Conservation (phyloP, 2,888 invertebrate genomes). For the Nesidiocoris tenuis region DNA sequence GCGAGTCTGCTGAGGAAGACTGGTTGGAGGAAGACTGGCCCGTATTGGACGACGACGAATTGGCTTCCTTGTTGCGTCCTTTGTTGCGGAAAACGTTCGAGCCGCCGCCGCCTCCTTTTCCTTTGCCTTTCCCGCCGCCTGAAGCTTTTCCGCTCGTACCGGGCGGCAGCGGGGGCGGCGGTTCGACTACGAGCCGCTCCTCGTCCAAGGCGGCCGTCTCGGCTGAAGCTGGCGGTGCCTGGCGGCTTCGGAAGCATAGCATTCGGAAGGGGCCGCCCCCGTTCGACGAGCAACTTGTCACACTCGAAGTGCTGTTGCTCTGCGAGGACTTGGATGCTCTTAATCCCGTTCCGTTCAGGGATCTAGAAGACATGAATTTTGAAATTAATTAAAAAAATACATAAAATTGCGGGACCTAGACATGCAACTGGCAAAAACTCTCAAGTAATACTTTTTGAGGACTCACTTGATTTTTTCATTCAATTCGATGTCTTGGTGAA, state of each 20-base stretch:
- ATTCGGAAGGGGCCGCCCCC: constrained; percentile 34
- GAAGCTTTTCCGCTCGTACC: constrained; percentile 5
- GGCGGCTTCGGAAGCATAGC: constrained; percentile 42
- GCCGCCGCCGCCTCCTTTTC: constrained; percentile 23
- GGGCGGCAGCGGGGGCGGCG: constrained; percentile 5
- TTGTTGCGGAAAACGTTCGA: constrained; percentile 20
- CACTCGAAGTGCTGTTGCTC: constrained; percentile 6
- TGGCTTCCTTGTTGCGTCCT: constrained; percentile 23
- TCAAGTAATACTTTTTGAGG: no score
- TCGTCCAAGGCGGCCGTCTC: constrained; percentile 18
- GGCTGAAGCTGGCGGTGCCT: neutral
- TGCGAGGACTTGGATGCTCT: constrained; percentile 28
- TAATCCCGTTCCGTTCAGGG: constrained; percentile 33
- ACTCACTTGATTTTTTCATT: constrained; percentile 57
- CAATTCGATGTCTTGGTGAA: constrained; percentile 57
- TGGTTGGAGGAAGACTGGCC: constrained; percentile 19
- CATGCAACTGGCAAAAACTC: neutral
- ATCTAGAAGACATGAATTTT: constrained; percentile 20
- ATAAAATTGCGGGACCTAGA: neutral
- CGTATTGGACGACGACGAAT: constrained; percentile 6
- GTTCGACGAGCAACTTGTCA: constrained; percentile 27
- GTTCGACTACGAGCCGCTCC: constrained; percentile 12
- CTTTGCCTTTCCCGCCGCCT: constrained; percentile 35
- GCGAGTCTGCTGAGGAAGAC: constrained; percentile 33
- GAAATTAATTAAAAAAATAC: neutral